Evolutionary conservation across 2,888 invertebrate species (phyloP).

Genomic region (Lutraria lutraria): DNA sequence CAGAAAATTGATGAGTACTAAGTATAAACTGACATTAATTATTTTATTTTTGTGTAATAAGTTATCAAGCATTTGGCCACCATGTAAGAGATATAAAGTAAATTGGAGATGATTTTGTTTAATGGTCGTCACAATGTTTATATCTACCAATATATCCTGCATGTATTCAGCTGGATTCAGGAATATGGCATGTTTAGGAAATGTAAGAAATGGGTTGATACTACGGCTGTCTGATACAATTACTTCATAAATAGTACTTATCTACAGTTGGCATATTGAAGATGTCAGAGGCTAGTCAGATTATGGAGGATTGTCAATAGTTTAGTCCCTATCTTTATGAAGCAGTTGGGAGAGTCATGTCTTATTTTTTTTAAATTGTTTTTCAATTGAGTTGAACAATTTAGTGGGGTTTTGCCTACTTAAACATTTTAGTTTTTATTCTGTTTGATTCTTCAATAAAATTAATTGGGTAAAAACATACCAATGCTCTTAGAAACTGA

Average conservation of each 20-base stretch:
- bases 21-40: slow-evolving; percentile 21
- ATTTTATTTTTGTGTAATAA: slow-evolving; percentile 9
- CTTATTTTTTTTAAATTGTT: background rate
- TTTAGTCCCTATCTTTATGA: slow-evolving; percentile 31
- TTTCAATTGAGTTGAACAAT: slow-evolving; percentile 15
- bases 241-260: slow-evolving; percentile 28
- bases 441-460: background rate
- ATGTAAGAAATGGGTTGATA: slow-evolving; percentile 43
- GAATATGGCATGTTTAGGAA: slow-evolving; percentile 29
- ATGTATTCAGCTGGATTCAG: slow-evolving; percentile 24
- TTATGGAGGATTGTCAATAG: slow-evolving; percentile 28
- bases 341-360: background rate
- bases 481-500: background rate
- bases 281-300: slow-evolving; percentile 40
- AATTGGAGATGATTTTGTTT: background rate
- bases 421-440: background rate
- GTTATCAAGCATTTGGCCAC: slow-evolving; percentile 16
- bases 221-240: slow-evolving; percentile 46
- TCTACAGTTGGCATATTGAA: slow-evolving; percentile 53
- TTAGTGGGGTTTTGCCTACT: slow-evolving; percentile 16
- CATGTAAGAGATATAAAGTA: slow-evolving; percentile 17
- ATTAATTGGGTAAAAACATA: slow-evolving; percentile 8
- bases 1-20: slow-evolving; percentile 19
- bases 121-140: background rate
- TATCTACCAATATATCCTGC: slow-evolving; percentile 3